Evolutionary conservation across 2,797 vertebrate species (phyloP), one percentile per base, ranked within the genome.

Genomic region (Manis pentadactyla): DNA sequence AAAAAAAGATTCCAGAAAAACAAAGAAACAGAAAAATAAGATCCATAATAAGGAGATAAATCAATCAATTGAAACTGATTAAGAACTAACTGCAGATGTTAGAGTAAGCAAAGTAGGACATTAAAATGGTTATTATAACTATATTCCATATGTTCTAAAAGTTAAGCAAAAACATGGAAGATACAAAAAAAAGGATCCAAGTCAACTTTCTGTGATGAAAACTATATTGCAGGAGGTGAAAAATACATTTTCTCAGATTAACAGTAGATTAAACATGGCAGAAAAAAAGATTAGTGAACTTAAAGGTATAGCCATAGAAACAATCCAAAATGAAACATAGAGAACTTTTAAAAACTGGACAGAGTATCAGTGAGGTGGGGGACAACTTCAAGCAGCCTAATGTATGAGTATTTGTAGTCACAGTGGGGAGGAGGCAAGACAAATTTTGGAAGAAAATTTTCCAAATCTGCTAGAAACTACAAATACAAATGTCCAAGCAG

Each of bases 51-150:
- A 97, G 86, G 69, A 94, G 68, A 95, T 97, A 96, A 97, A 97
- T 96, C 96, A 97, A 97, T 97, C 94, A 94, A 97, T 93, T 96
- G 86, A 94, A 97, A 95, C 93, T 97, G 96, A 97, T 95, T 98
- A 97, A 97, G 90, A 97, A 93, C 64, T 87, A 93, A 94, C 85
- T 90, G 93, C 96, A 98, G 97, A 96, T 97, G 95, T 96, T 96
- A 92, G 69, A 82, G 93, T 96, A 96, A 95, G 71, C 93, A 96
- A 90, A 96, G 88, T 86, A 97, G 53, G 90, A 95, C 93, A 95
- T 95, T 97, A 97, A 97, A 97, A 89, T 95, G 86, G 74, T 93
- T 97, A 97, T 96, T 96, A 92, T 87, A 94, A 95, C 79, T 88
- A 14, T 71, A 96, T 96, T 97, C 95, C 96, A 96, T 95, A 95